phyloP scores from a whole-genome alignment of 2,113 vertebrate genomes.

The Serinus canaria region DNA sequence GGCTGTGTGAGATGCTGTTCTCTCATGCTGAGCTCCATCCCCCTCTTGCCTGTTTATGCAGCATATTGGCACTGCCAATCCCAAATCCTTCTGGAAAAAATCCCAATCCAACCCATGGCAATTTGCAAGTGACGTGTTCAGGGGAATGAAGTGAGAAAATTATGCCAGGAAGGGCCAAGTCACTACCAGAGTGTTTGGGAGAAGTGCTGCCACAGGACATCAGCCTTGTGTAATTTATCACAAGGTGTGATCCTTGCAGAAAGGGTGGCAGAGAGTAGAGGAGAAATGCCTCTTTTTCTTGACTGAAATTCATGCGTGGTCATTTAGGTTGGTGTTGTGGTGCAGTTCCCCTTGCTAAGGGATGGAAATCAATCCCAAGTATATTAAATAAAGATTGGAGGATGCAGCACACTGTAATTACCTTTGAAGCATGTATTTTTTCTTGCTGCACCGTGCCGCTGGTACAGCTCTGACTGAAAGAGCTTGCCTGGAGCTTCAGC shows the following conservation, averaged over 20 bases:
- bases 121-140: fast-evolving
- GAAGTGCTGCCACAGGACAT: fast-evolving
- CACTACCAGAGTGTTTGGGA: fast-evolving
- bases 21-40: not conserved
- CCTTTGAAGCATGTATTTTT: not conserved
- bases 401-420: not conserved
- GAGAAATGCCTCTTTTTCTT: not conserved
- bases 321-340: not conserved
- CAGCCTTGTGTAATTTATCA: fast-evolving
- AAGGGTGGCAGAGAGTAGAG: not conserved
- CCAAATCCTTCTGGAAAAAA: not conserved
- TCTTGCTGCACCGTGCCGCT: not conserved
- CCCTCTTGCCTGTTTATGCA: not conserved
- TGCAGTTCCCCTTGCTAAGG: not conserved
- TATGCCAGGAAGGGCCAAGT: not conserved
- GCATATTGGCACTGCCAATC: fast-evolving
- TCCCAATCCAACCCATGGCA: fast-evolving
- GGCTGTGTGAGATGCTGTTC: not conserved
- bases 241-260: not conserved
- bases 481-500: constrained; percentile 2
- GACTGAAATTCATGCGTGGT: fast-evolving
- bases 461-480: not conserved
- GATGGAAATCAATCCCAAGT: not conserved
- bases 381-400: not conserved
- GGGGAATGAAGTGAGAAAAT: not conserved